A percentile compares a stretch with the other conserved stretches of the same genome.
These are phyloP conservation scores for Lagopus leucura DNA, from an alignment of 2,113 vertebrate genomes.

Conservation along the genomic window DNA sequence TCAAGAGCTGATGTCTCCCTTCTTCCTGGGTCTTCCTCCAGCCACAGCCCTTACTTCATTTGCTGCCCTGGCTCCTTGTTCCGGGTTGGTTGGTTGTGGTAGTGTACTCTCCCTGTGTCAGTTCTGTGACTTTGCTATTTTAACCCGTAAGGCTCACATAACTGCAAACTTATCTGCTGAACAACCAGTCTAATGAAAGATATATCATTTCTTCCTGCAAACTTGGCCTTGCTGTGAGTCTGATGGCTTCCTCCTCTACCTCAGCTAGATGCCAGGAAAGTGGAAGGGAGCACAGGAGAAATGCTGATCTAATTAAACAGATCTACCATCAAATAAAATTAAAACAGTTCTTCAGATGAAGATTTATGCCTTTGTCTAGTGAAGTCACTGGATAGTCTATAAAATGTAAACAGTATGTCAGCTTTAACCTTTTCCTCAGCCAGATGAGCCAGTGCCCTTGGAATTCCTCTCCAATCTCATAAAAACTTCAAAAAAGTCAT, in stretches of 20 bases:
- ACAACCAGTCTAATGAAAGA: neutral
- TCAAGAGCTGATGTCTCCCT: neutral
- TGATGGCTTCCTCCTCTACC: neutral
- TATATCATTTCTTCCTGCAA: neutral
- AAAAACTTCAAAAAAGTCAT: neutral
- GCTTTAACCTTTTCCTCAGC: neutral
- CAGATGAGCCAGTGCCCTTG: neutral
- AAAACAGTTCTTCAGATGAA: neutral
- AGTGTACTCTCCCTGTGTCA: neutral
- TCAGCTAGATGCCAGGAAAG: neutral
- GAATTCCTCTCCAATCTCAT: neutral
- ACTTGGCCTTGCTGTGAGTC: neutral
- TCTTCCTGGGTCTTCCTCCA: neutral
- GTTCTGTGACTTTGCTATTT: neutral
- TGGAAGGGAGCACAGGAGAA: neutral
- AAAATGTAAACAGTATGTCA: neutral
- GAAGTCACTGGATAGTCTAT: neutral
- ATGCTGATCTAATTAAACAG: neutral
- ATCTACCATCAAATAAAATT: neutral
- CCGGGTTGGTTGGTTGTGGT: neutral
- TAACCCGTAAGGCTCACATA: neutral
- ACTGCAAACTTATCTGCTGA: neutral
- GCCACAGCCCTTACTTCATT: neutral
- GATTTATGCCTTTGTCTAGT: neutral
- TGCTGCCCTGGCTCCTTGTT: neutral